A percentile compares a stretch with the other conserved stretches of the same genome.
phyloP scores from a whole-genome alignment of 2,888 invertebrate genomes.

The Erpobdella octoculata region DNA sequence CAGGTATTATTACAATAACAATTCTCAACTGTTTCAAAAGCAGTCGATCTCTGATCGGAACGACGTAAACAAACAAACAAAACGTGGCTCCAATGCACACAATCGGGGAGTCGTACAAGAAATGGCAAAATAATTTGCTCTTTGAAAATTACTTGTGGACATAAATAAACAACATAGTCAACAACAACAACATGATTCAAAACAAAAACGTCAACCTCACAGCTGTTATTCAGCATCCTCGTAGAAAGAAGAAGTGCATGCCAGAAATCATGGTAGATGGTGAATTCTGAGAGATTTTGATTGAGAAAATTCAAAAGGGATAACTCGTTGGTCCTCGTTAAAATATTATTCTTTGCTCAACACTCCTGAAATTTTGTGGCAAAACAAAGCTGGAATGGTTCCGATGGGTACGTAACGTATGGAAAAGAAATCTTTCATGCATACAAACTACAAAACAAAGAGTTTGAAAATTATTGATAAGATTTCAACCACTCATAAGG shows the following conservation, averaged over 20 bases:
- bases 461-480: background rate
- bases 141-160: too few relatives aligned
- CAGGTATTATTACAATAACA: too few relatives aligned
- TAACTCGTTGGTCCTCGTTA: background rate
- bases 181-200: too few relatives aligned
- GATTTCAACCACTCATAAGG: background rate
- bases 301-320: background rate
- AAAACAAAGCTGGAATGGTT: constrained; percentile 8
- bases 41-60: too few relatives aligned
- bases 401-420: constrained; percentile 2
- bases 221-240: too few relatives aligned
- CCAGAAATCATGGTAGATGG: background rate
- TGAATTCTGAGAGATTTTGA: background rate
- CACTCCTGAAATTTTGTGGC: constrained; percentile 2
- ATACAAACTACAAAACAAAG: background rate
- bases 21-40: too few relatives aligned
- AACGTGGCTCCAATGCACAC: background rate
- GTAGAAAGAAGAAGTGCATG: too few relatives aligned
- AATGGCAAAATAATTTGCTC: too few relatives aligned
- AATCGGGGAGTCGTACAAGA: too few relatives aligned
- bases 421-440: background rate
- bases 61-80: background rate
- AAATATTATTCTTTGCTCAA: background rate
- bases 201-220: too few relatives aligned
- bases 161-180: too few relatives aligned